Percentiles rank a stretch among this genome's conserved stretches.
Evolutionary conservation across 2,797 vertebrate genomes (phyloP).

Genomic region (Argyrosomus regius): DNA sequence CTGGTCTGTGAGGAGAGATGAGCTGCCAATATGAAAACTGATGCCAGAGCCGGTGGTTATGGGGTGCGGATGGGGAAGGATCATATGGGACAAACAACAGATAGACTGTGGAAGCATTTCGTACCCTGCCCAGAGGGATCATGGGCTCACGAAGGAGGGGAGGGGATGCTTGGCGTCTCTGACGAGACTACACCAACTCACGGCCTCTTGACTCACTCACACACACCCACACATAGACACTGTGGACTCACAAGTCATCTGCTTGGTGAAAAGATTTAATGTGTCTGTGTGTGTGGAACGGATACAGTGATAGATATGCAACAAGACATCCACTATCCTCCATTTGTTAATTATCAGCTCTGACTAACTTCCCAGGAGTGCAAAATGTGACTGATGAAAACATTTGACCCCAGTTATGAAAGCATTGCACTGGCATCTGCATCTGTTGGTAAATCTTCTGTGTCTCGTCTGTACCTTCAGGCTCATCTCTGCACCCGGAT

Average conservation of each 20-base stretch:
- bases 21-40: conserved; percentile 62
- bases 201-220: conserved; percentile 69
- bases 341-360: conserved; percentile 47
- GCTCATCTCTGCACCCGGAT: conserved; percentile 90
- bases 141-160: conserved; percentile 49
- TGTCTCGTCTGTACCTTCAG: conserved; percentile 75
- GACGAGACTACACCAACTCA: conserved; percentile 52
- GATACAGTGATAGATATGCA: conserved; percentile 28
- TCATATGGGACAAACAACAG: conserved; percentile 58
- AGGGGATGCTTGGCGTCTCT: conserved; percentile 12
- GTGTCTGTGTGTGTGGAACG: conserved; percentile 32
- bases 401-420: not conserved
- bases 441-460: not conserved
- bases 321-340: conserved; percentile 34
- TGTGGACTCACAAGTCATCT: conserved; percentile 69
- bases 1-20: conserved; percentile 44
- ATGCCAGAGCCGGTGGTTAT: conserved; percentile 58
- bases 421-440: not conserved
- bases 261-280: conserved; percentile 53
- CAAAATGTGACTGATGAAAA: conserved; percentile 15
- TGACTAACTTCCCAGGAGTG: conserved; percentile 8
- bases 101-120: conserved; percentile 56
- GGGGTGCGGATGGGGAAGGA: conserved; percentile 44
- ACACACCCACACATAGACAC: conserved; percentile 63
- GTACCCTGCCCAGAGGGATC: conserved; percentile 65